Percentiles rank a stretch among this genome's conserved stretches.
These are phyloP conservation scores for Hymenochirus boettgeri DNA, from an alignment of 2,113 vertebrate genomes.

Conservation along the genomic window DNA sequence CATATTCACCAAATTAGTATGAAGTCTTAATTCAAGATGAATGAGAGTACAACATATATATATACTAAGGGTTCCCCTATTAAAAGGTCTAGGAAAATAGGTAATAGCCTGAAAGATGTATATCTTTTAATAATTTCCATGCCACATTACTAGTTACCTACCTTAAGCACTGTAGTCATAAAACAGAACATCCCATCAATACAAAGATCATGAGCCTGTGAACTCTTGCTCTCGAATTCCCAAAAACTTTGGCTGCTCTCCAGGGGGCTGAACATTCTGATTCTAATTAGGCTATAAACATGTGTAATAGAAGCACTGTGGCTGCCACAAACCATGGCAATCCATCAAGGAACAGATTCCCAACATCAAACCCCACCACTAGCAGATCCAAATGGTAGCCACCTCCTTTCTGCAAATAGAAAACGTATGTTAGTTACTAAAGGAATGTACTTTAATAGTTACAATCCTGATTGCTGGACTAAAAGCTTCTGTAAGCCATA, in stretches of 20 bases:
- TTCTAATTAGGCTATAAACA: conserved; percentile 92
- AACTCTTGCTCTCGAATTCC: conserved; percentile 91
- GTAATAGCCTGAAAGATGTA: too few species aligned
- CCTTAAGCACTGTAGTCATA: conserved; percentile 86
- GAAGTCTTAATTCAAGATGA: too few species aligned
- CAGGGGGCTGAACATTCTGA: conserved; percentile 84
- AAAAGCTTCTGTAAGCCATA: too few species aligned
- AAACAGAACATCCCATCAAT: conserved; percentile 97
- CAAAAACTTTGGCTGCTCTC: conserved; percentile 91
- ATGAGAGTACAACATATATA: too few species aligned
- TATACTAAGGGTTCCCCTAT: too few species aligned
- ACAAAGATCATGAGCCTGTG: conserved; percentile 88
- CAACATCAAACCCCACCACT: conserved; percentile 88
- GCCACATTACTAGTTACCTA: conserved; percentile 45
- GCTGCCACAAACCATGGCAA: conserved; percentile 96
- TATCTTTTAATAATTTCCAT: too few species aligned
- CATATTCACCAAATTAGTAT: too few species aligned
- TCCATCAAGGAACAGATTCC: conserved; percentile 93
- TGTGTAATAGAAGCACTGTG: conserved; percentile 92
- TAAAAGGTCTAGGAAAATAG: too few species aligned
- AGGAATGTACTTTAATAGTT: too few species aligned
- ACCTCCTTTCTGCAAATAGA: conserved; percentile 85
- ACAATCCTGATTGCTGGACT: too few species aligned
- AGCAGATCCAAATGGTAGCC: conserved; percentile 94
- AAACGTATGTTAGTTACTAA: too few species aligned